Percentiles rank a stretch among this genome's conserved stretches.
Evolutionary conservation across 2,797 vertebrate genomes (phyloP).

Genomic region (Lophius americanus): DNA sequence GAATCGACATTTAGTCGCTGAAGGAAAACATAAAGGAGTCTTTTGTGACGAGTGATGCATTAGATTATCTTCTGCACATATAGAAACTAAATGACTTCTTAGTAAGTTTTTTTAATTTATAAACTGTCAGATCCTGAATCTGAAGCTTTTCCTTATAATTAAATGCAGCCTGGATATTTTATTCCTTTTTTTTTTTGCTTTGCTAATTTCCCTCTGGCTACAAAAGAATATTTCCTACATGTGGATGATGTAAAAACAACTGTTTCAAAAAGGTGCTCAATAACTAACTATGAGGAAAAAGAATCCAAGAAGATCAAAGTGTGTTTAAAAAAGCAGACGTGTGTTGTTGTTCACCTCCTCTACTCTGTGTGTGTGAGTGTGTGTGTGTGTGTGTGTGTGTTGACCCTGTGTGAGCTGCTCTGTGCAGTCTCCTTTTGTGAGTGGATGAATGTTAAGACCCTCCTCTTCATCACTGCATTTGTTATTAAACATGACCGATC

Average conservation of each 20-base stretch:
- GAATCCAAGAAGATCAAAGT: background rate
- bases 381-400: conserved; percentile 57
- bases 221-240: conserved; percentile 52
- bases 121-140: conserved; percentile 26
- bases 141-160: conserved; percentile 25
- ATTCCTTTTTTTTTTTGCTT: conserved; percentile 29
- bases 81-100: conserved; percentile 64
- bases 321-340: conserved; percentile 24
- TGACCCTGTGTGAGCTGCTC: conserved; percentile 43
- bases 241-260: conserved; percentile 45
- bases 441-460: conserved; percentile 76
- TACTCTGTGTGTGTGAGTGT: conserved; percentile 53
- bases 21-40: conserved; percentile 16
- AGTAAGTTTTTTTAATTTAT: conserved; percentile 59
- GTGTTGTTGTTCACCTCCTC: conserved; percentile 40
- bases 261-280: conserved; percentile 79
- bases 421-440: conserved; percentile 45
- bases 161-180: conserved; percentile 30
- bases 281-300: conserved; percentile 55
- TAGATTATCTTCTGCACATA: conserved; percentile 37
- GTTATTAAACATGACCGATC: conserved; percentile 77
- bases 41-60: conserved; percentile 33
- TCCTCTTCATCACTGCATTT: conserved; percentile 63
- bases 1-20: conserved; percentile 35
- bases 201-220: conserved; percentile 49